phyloP scores from a whole-genome alignment of 2,113 vertebrate species.

The Tenrec ecaudatus region DNA sequence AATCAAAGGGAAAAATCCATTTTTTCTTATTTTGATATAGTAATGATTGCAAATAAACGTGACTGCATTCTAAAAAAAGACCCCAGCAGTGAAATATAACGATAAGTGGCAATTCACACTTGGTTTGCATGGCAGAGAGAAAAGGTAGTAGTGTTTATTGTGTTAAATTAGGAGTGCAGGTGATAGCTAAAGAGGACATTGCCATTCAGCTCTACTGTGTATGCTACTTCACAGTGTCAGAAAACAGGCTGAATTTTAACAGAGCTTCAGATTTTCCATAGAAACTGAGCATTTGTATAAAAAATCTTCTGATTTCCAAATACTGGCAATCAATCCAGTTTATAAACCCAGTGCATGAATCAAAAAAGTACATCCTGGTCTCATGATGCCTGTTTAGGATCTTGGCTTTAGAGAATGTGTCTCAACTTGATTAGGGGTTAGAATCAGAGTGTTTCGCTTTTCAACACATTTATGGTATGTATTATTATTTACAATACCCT shows the following conservation, averaged over 20 bases:
- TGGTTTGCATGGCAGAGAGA: neutral
- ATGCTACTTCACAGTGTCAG: neutral
- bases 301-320: constrained; percentile 24
- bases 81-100: neutral
- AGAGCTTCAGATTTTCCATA: neutral
- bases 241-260: neutral
- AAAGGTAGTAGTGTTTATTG: neutral
- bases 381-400: neutral
- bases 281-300: neutral
- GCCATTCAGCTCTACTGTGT: neutral
- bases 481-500: neutral
- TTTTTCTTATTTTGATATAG: neutral
- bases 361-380: neutral
- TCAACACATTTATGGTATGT: neutral
- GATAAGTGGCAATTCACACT: neutral
- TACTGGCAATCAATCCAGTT: neutral
- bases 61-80: constrained; percentile 29
- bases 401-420: neutral
- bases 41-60: neutral
- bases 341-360: neutral
- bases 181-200: neutral
- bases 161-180: neutral
- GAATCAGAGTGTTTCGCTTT: neutral
- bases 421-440: neutral
- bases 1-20: neutral